A percentile compares a stretch with the other conserved stretches of the same genome.
These are phyloP conservation scores for Crypturellus tataupa DNA, from an alignment of 2,797 vertebrate genomes.

Conservation along the genomic window DNA sequence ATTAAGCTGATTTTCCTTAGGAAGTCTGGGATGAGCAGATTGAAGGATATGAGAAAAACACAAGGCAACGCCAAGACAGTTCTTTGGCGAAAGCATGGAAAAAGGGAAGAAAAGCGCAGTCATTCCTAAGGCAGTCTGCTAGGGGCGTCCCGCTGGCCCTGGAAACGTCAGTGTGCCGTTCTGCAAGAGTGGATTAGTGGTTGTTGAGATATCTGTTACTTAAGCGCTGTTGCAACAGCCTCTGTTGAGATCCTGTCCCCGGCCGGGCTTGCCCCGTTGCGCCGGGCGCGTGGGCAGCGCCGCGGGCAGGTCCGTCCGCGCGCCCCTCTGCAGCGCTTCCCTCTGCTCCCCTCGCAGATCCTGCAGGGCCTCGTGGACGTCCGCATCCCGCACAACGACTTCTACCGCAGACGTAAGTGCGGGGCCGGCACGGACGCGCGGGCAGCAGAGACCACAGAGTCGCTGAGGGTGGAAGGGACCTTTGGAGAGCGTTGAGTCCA, in stretches of 20 bases:
- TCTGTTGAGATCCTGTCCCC: background rate
- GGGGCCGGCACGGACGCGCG: accelerated
- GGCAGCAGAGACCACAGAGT: too few relatives aligned
- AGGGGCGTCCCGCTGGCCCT: background rate
- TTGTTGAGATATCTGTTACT: background rate
- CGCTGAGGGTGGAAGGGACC: too few relatives aligned
- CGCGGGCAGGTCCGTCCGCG: accelerated
- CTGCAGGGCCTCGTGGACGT: conserved; percentile 95
- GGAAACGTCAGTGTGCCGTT: background rate
- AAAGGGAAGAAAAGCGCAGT: background rate
- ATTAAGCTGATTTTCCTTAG: conserved; percentile 48
- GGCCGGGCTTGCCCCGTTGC: background rate
- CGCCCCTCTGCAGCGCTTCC: background rate
- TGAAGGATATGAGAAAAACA: background rate
- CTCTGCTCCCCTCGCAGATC: conserved; percentile 83
- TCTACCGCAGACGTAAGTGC: conserved; percentile 91
- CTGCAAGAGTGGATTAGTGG: background rate
- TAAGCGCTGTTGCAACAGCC: background rate
- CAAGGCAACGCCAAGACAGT: background rate
- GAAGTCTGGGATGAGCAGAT: conserved; percentile 58
- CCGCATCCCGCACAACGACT: conserved; percentile 92
- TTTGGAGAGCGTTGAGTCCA: too few relatives aligned
- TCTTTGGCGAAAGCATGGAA: background rate
- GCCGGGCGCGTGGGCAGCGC: background rate
- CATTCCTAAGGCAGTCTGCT: background rate